Percentiles rank a stretch among this genome's conserved stretches.
phyloP scores from a whole-genome alignment of 1,140 invertebrate genomes.

The Thaumatotibia leucotreta region DNA sequence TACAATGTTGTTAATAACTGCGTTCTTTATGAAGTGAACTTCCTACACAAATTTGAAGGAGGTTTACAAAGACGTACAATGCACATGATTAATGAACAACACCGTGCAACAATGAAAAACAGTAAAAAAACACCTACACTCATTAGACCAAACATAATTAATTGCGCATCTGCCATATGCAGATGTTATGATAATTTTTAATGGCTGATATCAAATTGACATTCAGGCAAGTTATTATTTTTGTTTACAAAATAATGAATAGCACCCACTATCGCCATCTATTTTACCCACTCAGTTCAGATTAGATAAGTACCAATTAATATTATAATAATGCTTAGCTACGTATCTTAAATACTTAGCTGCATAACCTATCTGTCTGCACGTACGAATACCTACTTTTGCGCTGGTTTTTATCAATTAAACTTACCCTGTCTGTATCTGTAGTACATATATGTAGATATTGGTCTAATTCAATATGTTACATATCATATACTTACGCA shows the following conservation, averaged over 20 bases:
- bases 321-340: neutral
- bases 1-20: neutral
- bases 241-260: neutral
- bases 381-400: too few relatives aligned
- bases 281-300: neutral
- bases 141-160: neutral
- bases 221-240: neutral
- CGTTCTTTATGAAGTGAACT: neutral
- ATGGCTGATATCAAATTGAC: neutral
- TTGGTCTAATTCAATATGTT: too few relatives aligned
- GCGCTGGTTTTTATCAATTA: too few relatives aligned
- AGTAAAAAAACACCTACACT: neutral
- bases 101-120: neutral
- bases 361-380: too few relatives aligned
- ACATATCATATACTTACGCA: neutral
- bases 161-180: neutral
- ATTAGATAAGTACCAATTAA: neutral
- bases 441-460: too few relatives aligned
- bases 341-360: too few relatives aligned
- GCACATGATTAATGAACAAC: neutral
- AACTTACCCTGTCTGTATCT: too few relatives aligned
- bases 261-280: neutral
- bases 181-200: neutral
- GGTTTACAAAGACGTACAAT: neutral
- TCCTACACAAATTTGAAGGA: neutral